Base-by-base conservation (phyloP, 1,140 invertebrate species). In the Sycophila sp. region DNA sequence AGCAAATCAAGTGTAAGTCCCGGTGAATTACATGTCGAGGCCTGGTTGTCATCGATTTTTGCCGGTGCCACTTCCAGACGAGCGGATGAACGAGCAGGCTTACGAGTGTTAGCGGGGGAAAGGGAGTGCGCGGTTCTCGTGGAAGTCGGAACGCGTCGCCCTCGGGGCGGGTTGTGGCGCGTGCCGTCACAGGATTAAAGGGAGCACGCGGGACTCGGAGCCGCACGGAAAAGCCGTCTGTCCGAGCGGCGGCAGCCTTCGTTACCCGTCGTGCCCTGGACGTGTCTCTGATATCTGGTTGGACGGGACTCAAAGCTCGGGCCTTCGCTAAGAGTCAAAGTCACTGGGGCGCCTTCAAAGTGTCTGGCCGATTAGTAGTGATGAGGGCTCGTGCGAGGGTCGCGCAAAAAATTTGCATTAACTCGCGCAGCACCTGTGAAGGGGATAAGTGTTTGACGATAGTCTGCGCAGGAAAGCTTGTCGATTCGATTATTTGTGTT, bases 251-350 rank as follows among this genome's bases (percentile, higher is more conserved):
- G 2, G 0, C 2, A 19, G 17, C 17, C 42, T 30, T 59, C 36
- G 38, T 59, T 42, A 40, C 56, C 36, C 26, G 11, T 15, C 7
- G 7, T 11, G 17, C 3, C 28, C 24, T 4, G 30, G 28, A 62
- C 59, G 59, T 62, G 59, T 17, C 42, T 28, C 19, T 60, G 58
- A 60, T 60, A 24, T 62, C 42, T 28, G 19, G 38, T n/a, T n/a
- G n/a, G n/a, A n/a, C n/a, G n/a, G n/a, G n/a, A n/a, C 42, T 63
- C 59, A 63, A 63, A 63, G 42, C 28, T 22, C 24, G 45, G 22
- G 11, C 45, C 13, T 64, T 64, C 24, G 30, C 60, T 32, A 15
- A 34, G 22, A 30, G 19, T 34, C 32, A 22, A 28, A 32, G 26
- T 34, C 26, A 15, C 56, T 0, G 2, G 42, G 32, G 4, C 45